Evolutionary conservation across 1,140 invertebrate species (phyloP), one percentile per base, ranked within the genome.

Genomic region (Musca vetustissima): DNA sequence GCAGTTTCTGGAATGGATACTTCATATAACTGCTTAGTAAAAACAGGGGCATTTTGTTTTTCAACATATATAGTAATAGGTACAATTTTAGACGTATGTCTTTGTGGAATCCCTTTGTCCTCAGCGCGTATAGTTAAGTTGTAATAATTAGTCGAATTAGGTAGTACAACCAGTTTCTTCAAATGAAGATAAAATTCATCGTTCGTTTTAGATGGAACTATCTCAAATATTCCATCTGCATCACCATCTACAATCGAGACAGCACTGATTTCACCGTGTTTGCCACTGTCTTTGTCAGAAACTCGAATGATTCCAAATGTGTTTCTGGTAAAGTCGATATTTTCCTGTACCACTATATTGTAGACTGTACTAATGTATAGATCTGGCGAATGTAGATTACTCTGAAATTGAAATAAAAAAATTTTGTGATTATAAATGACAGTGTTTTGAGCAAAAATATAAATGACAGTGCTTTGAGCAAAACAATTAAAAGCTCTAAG

Each of bases 161-260:
- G 91, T 17, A 93, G 83, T 77, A 95, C 92, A 32, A 95, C 83
- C 53, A 93, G 83, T 59, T 89, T 88, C 43, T 93, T 86, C 1
- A 94, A 89, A 55, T 92, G 89, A 69, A 93, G 89, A 73, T 91
- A 91, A 78, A 88, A 93, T 76, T 93, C 92, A 50, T 88, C 87
- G 1, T 84, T 79, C 68, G 88, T 86, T 47, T 85, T 74, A 2
- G 87, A 86, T 17, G 88, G 83, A 69, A 88, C 83, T 53, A 97
- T 88, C 15, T 91, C 86, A 81, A 97, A 97, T 81, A 95, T 90
- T 1, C 92, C 92, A 74, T 95, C 90, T 0, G 93, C 90, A 82
- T 96, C 94, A 0, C 94, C 95, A 55, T 92, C 91, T 6, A 94
- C 88, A 68, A 98, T 97, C 72, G 93, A 90, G n/a, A 98, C 84